A percentile compares a stretch with the other conserved stretches of the same genome.
phyloP scores from a whole-genome alignment of 2,888 invertebrate genomes.

The Oxyscelio sp. region DNA sequence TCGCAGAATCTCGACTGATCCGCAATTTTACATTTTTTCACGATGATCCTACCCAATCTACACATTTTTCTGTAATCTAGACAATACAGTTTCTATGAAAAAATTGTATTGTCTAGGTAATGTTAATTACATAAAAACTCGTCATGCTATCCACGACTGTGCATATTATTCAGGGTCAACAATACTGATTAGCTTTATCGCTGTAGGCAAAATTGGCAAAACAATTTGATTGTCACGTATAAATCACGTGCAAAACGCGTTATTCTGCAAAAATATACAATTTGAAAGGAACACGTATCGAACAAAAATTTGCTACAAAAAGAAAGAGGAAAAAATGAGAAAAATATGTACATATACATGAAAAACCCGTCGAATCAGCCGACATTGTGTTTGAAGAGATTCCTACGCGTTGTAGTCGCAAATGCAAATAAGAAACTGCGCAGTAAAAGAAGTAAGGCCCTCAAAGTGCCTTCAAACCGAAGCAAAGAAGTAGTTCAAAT shows the following conservation, averaged over 20 bases:
- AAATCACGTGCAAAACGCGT: no score
- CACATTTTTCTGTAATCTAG: no score
- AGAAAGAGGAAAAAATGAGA: no score
- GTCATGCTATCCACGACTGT: conserved; percentile 1
- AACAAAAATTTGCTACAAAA: no score
- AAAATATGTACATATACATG: conserved; percentile 17
- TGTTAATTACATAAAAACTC: conserved; percentile 2
- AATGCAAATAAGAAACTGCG: conserved; percentile 22
- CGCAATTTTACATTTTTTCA: no score
- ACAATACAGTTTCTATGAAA: no score
- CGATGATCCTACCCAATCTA: no score
- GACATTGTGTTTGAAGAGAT: conserved; percentile 6
- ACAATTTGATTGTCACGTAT: conserved; percentile 40
- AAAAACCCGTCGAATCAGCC: conserved; percentile 6
- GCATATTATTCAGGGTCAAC: background rate
- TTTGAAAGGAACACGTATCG: conserved; percentile 38
- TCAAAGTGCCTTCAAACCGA: background rate
- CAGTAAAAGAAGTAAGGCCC: background rate
- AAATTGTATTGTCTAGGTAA: no score
- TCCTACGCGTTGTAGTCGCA: background rate
- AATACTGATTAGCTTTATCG: conserved; percentile 13
- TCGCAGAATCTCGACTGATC: no score
- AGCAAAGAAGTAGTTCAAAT: conserved; percentile 4
- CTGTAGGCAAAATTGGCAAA: conserved; percentile 28
- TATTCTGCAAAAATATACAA: conserved; percentile 63